Conservation (phyloP, 2,888 invertebrate species). For the Serripes groenlandicus region DNA sequence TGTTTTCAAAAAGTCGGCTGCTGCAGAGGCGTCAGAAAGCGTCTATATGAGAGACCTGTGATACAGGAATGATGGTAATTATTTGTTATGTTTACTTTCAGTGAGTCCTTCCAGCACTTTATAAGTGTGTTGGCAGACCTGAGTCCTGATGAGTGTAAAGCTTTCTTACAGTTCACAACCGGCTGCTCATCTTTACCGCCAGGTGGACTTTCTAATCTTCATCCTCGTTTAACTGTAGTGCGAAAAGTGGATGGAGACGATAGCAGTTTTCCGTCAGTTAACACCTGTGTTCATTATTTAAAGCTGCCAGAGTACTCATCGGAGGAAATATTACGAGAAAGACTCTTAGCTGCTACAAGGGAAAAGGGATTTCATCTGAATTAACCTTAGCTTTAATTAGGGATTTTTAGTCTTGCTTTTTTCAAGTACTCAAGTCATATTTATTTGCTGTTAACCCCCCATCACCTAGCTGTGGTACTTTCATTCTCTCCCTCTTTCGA, state of each 20-base stretch:
- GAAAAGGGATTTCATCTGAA: slow-evolving; percentile 99
- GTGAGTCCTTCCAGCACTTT: slow-evolving; percentile 97
- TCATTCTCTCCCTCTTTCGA: too few species aligned
- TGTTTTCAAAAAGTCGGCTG: too few species aligned
- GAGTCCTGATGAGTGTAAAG: slow-evolving; percentile 96
- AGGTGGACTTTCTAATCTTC: slow-evolving; percentile 96
- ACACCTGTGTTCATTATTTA: slow-evolving; percentile 99
- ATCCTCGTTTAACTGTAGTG: slow-evolving; percentile 98
- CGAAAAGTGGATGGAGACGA: slow-evolving; percentile 99
- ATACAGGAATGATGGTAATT: too few species aligned
- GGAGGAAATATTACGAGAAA: slow-evolving; percentile 96
- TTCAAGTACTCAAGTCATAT: too few species aligned
- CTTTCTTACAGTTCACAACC: slow-evolving; percentile 99
- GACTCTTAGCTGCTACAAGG: slow-evolving; percentile 96
- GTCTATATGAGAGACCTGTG: too few species aligned
- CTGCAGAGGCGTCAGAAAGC: too few species aligned
- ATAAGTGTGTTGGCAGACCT: slow-evolving; percentile 97
- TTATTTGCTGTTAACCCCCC: too few species aligned
- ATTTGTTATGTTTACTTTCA: slow-evolving; percentile 87
- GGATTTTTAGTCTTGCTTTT: too few species aligned
- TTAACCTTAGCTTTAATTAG: slow-evolving; percentile 86
- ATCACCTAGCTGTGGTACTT: too few species aligned
- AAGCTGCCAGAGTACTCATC: slow-evolving; percentile 99
- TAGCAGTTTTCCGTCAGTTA: slow-evolving; percentile 99
- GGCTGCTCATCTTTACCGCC: slow-evolving; percentile 99